A percentile compares a stretch with the other conserved stretches of the same genome.
phyloP scores from a whole-genome alignment of 2,888 invertebrate genomes.

The Neoascia interrupta region DNA sequence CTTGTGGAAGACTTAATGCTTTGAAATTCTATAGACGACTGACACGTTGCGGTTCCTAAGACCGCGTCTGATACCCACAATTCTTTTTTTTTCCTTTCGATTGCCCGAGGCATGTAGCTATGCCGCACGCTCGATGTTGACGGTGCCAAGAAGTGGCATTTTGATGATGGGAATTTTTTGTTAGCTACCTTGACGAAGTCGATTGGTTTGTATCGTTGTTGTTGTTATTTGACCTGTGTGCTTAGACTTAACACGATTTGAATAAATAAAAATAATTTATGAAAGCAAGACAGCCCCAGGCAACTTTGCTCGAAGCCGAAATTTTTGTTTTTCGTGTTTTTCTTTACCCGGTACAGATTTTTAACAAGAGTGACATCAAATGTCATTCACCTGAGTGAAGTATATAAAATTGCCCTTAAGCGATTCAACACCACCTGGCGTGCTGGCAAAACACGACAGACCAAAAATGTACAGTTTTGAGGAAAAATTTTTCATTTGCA shows the following conservation, averaged over 20 bases:
- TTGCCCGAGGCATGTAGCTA: conserved; percentile 25
- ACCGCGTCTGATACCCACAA: neutral
- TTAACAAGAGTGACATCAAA: conserved; percentile 33
- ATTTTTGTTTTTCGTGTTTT: no score
- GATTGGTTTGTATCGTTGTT: neutral
- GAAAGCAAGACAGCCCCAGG: conserved; percentile 45
- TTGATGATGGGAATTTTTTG: neutral
- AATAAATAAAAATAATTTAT: conserved; percentile 29
- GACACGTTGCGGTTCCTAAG: conserved; percentile 44
- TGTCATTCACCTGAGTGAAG: conserved; percentile 45
- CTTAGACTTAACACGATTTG: conserved; percentile 7
- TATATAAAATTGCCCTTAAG: neutral
- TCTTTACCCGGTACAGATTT: neutral
- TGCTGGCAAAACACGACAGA: no score
- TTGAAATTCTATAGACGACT: conserved; percentile 51
- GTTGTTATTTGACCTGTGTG: neutral
- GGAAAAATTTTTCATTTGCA: no score
- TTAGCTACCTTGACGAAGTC: neutral
- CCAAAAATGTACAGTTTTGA: no score
- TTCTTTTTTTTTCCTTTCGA: no score
- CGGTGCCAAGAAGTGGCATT: conserved; percentile 24
- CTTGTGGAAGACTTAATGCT: conserved; percentile 48
- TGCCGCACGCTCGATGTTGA: conserved; percentile 4
- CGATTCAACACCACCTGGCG: conserved; percentile 8
- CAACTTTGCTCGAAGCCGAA: conserved; percentile 12